Evolutionary conservation across 2,888 invertebrate genomes (phyloP), one percentile per base, ranked within the genome.

Genomic region (Orchestes rusci): DNA sequence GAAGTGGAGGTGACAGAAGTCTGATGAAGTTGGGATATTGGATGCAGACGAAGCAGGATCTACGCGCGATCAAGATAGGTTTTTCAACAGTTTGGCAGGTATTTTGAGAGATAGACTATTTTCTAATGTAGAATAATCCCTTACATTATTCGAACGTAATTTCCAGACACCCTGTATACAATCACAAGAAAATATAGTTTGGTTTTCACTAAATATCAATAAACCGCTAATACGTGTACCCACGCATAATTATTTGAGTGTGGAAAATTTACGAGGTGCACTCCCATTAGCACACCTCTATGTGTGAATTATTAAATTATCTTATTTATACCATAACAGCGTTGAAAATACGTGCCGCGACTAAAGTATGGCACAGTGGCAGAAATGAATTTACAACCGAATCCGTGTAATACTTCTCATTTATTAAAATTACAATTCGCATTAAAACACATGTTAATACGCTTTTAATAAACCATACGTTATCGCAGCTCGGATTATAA

Each of bases 391-490:
- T 60, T 61, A 60, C 53, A 56, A 51, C 46, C 16, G 36, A 28
- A 41, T 53, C 59, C 55, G 56, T 59, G n/a, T 60, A 59, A 63
- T 63, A 63, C 58, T 63, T 63, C 61, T 60, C 60, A 59, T 60
- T 62, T 63, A 62, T 60, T 62, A 57, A 60, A 50, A 60, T 60
- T 61, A 59, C 60, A 56, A 55, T 57, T 54, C 51, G 57, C 62
- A 60, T 61, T 59, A 60, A 59, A 58, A 57, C 59, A 60, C 55
- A 55, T 56, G 57, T 59, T 58, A 58, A 57, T 57, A 56, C 52
- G 59, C 61, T 62, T 62, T 61, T 61, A 62, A 61, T 61, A 61
- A 60, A 51, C 61, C 59, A 59, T 62, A 50, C 53, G 54, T 62
- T 61, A 59, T 53, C 50, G 29, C 55, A 53, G 57, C 54, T 55